A percentile compares a stretch with the other conserved stretches of the same genome.
phyloP scores from a whole-genome alignment of 2,113 vertebrate species.

The Trochalopteron elliotii region DNA sequence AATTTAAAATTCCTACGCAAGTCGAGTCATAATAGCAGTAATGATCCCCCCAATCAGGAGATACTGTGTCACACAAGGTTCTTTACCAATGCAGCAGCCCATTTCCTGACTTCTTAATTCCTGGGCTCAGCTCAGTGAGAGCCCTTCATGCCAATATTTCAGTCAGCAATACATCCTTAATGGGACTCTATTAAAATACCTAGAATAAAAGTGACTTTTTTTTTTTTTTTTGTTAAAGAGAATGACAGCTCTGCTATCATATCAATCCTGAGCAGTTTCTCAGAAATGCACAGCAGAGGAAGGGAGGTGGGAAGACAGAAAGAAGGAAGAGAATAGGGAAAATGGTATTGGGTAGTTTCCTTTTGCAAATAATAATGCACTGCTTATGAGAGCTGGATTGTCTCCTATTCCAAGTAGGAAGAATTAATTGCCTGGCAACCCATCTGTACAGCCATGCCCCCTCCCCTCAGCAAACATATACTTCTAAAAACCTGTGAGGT shows the following conservation, averaged over 20 bases:
- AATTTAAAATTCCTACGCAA: conserved; percentile 94
- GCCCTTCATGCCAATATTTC: conserved; percentile 85
- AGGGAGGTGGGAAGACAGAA: conserved; percentile 57
- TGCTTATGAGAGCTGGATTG: conserved; percentile 27
- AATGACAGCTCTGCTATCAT: conserved; percentile 82
- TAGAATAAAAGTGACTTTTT: conserved; percentile 78
- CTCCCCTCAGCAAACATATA: conserved; percentile 16
- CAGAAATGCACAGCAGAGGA: conserved; percentile 62
- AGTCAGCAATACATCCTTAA: conserved; percentile 84
- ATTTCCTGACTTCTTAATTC: conserved; percentile 89
- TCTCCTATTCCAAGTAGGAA: conserved; percentile 52
- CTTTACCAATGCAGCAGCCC: conserved; percentile 82
- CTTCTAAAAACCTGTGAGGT: conserved; percentile 17
- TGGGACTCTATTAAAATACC: conserved; percentile 84
- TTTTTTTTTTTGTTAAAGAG: conserved; percentile 58
- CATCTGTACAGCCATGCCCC: conserved; percentile 33
- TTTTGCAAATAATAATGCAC: conserved; percentile 31
- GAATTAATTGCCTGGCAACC: conserved; percentile 60
- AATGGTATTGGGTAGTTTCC: conserved; percentile 56
- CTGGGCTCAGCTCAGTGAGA: conserved; percentile 84
- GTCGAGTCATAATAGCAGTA: conserved; percentile 93
- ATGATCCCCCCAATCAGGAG: conserved; percentile 96
- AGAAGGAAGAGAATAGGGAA: conserved; percentile 62
- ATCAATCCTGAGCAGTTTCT: conserved; percentile 76
- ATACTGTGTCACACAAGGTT: conserved; percentile 86